phyloP scores from a whole-genome alignment of 2,888 invertebrate genomes.

The Gibbula magus region DNA sequence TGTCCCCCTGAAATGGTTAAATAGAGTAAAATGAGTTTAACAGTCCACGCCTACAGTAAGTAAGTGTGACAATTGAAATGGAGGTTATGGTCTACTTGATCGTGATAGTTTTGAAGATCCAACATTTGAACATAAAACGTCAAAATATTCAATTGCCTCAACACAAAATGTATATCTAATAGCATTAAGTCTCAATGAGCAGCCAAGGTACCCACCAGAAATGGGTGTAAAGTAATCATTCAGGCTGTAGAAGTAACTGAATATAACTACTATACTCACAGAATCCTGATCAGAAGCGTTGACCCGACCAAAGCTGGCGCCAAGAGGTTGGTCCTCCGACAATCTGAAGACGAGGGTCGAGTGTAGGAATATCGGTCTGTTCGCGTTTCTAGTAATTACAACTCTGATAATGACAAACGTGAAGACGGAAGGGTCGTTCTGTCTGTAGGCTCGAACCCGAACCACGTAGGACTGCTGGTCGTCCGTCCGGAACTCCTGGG shows the following conservation, averaged over 20 bases:
- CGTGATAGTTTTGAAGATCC: no score
- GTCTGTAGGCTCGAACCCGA: constrained; percentile 61
- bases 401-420: constrained; percentile 57
- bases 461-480: constrained; percentile 49
- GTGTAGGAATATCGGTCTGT: constrained; percentile 53
- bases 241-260: not conserved
- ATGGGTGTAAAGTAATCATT: not conserved
- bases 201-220: no score
- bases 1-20: constrained; percentile 53
- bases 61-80: no score
- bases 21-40: no score
- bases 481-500: constrained; percentile 48
- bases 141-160: no score
- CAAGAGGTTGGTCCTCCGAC: constrained; percentile 55
- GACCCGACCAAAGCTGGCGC: constrained; percentile 50
- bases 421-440: constrained; percentile 46
- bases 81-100: no score
- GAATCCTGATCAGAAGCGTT: constrained; percentile 60
- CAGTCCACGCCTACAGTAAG: no score
- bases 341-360: constrained; percentile 46
- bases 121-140: no score
- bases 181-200: no score
- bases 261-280: constrained; percentile 43
- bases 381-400: constrained; percentile 55
- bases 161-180: no score